phyloP scores from a whole-genome alignment of 2,888 invertebrate genomes.

The Agonum fuliginosum region DNA sequence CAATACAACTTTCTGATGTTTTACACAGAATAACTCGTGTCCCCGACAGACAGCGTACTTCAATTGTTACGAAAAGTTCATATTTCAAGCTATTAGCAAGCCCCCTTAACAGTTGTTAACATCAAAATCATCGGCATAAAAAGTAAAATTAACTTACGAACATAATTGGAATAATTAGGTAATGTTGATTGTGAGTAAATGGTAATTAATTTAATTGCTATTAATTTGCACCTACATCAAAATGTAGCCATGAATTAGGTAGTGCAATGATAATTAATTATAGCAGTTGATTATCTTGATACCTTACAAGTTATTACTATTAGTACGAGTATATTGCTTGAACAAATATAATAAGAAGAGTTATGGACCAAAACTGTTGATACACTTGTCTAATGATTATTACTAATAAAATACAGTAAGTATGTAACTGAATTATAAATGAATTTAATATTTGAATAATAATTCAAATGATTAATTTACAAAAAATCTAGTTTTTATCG shows the following conservation, averaged over 20 bases:
- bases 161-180: slow-evolving; percentile 10
- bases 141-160: neutral
- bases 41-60: too few species aligned
- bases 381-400: neutral
- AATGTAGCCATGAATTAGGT: neutral
- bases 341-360: slow-evolving; percentile 19
- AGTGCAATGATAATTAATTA: neutral
- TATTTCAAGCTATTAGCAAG: too few species aligned
- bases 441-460: too few species aligned
- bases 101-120: too few species aligned
- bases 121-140: too few species aligned
- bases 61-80: too few species aligned
- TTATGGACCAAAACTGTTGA: neutral
- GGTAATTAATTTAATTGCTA: neutral
- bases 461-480: too few species aligned
- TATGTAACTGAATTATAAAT: neutral
- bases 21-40: too few species aligned
- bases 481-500: too few species aligned
- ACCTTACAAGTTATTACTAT: neutral
- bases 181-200: neutral
- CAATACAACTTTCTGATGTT: too few species aligned
- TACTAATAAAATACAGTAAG: too few species aligned
- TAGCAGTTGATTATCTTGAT: slow-evolving; percentile 31
- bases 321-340: neutral
- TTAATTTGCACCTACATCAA: neutral